These are phyloP conservation scores for Sarcophilus harrisii DNA, from an alignment of 2,797 vertebrate species.

Conservation along the genomic window DNA sequence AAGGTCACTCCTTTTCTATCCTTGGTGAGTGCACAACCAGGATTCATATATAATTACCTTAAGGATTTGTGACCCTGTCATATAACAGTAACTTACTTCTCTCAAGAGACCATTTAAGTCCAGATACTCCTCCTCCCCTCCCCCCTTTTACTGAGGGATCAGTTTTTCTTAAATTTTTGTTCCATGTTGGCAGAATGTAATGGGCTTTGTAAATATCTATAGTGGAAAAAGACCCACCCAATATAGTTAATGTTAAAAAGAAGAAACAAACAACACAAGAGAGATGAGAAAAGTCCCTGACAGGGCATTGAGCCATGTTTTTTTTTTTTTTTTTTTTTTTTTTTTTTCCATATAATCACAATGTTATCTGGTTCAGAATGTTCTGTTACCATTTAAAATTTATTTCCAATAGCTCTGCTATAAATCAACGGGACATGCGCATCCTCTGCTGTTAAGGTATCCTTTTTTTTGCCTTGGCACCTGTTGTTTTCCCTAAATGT, in stretches of 20 bases:
- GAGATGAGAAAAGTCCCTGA: neutral
- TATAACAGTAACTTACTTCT: neutral
- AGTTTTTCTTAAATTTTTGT: neutral
- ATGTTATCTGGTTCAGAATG: slow-evolving; percentile 53
- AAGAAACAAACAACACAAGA: accelerated
- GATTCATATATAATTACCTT: neutral
- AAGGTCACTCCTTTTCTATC: neutral
- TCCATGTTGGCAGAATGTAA: neutral
- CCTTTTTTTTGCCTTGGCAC: slow-evolving; percentile 68
- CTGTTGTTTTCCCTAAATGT: slow-evolving; percentile 81
- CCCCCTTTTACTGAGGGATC: neutral
- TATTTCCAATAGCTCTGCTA: slow-evolving; percentile 78
- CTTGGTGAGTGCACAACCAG: neutral
- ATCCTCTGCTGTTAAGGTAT: slow-evolving; percentile 71
- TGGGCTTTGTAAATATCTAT: neutral
- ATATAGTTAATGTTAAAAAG: neutral
- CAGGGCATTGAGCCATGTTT: neutral
- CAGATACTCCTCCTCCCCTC: neutral
- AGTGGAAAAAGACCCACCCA: neutral
- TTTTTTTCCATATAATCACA: slow-evolving; percentile 13
- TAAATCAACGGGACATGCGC: slow-evolving; percentile 69
- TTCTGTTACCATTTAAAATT: slow-evolving; percentile 77
- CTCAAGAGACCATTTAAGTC: neutral
- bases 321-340: slow-evolving; percentile 1
- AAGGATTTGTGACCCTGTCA: neutral